phyloP scores from a whole-genome alignment of 2,113 vertebrate genomes.

The Cavia aperea region DNA sequence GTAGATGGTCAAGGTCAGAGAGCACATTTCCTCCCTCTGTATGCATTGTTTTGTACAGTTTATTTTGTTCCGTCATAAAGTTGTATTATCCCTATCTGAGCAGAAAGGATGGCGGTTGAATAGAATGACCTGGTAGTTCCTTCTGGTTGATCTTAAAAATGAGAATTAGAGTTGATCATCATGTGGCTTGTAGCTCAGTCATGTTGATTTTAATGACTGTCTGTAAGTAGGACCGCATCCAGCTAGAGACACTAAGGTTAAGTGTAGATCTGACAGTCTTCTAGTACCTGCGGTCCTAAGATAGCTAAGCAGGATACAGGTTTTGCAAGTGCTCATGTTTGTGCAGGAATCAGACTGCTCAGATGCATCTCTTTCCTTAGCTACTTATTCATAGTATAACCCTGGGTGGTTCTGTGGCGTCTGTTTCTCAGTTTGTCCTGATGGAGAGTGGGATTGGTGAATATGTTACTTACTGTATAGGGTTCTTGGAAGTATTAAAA shows the following conservation, averaged over 20 bases:
- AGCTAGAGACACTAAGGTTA: background rate
- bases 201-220: background rate
- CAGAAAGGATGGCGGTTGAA: background rate
- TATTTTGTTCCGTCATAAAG: background rate
- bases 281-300: background rate
- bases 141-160: background rate
- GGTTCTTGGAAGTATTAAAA: background rate
- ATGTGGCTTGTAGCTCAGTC: background rate
- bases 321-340: background rate
- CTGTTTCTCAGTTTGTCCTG: background rate
- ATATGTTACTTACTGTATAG: background rate
- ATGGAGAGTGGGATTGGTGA: background rate
- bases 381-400: background rate
- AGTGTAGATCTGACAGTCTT: background rate
- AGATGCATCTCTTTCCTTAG: background rate
- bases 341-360: background rate
- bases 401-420: background rate
- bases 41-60: background rate
- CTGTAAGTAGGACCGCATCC: background rate
- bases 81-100: background rate
- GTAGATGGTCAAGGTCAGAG: background rate
- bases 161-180: conserved; percentile 4
- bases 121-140: background rate
- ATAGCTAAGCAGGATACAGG: background rate
- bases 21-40: background rate